Conservation (phyloP, 1,140 invertebrate species). For the Pristionchus pacificus region DNA sequence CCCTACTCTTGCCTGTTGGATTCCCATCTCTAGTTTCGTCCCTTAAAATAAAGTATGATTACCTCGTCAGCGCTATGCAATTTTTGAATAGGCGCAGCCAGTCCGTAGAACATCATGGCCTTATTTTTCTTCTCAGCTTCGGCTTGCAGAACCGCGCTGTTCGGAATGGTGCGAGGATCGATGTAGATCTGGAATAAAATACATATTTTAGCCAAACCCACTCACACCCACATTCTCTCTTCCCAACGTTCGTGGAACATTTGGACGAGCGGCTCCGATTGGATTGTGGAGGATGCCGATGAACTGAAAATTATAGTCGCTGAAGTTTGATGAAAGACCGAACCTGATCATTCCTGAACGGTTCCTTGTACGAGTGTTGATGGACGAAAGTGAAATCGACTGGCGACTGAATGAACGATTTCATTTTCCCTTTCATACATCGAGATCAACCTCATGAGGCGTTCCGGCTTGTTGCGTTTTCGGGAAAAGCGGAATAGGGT, state of each 20-base stretch:
- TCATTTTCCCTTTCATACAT: too few relatives aligned
- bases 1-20: too few relatives aligned
- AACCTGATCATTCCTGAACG: neutral
- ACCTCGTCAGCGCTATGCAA: neutral
- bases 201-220: too few relatives aligned
- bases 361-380: neutral
- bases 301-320: neutral
- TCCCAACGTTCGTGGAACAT: neutral
- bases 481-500: neutral
- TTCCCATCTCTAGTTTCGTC: too few relatives aligned
- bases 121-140: neutral
- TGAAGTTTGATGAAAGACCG: neutral
- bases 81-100: neutral
- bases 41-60: neutral
- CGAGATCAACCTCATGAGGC: neutral
- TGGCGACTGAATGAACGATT: too few relatives aligned
- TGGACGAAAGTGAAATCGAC: neutral
- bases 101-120: neutral
- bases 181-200: neutral
- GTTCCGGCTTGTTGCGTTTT: neutral
- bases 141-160: neutral
- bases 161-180: neutral
- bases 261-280: neutral
- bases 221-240: neutral
- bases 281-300: neutral